Percentiles rank a stretch among this genome's conserved stretches.
Evolutionary conservation across 2,888 invertebrate genomes (phyloP).

Genomic region (Acronicta aceris): DNA sequence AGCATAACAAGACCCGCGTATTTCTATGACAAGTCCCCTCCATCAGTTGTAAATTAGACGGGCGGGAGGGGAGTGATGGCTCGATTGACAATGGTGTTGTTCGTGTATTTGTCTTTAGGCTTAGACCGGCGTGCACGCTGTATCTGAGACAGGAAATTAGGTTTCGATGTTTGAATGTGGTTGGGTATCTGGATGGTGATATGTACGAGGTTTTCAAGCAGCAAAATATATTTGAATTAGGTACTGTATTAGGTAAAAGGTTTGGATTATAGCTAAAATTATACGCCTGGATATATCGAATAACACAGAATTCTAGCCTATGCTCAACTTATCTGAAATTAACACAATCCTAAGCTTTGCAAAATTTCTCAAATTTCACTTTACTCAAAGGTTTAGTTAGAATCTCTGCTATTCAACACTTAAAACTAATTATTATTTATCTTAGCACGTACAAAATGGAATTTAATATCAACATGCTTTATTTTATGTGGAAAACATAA

Average conservation of each 20-base stretch:
- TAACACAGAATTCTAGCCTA: no score
- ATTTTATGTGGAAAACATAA: no score
- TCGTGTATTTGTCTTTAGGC: conserved; percentile 85
- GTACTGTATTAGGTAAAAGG: neutral
- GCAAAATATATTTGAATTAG: neutral
- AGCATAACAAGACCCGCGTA: conserved; percentile 57
- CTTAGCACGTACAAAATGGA: no score
- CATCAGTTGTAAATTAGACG: conserved; percentile 19
- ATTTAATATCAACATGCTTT: no score
- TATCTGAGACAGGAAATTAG: conserved; percentile 89
- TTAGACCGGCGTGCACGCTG: conserved; percentile 73
- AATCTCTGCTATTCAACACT: no score
- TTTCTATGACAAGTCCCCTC: conserved; percentile 55
- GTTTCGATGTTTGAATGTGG: conserved; percentile 85
- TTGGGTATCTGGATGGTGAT: conserved; percentile 66
- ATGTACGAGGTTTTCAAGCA: conserved; percentile 44
- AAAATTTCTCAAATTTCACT: no score
- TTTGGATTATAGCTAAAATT: no score
- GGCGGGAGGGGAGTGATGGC: conserved; percentile 46
- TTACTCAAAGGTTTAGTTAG: no score
- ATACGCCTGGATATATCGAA: no score
- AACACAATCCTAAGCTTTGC: no score
- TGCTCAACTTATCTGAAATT: no score
- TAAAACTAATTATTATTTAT: no score
- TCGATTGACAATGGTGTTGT: conserved; percentile 67